Evolutionary conservation across 1,140 invertebrate species (phyloP), one percentile per base, ranked within the genome.

Genomic region (Tetramorium alpestre): DNA sequence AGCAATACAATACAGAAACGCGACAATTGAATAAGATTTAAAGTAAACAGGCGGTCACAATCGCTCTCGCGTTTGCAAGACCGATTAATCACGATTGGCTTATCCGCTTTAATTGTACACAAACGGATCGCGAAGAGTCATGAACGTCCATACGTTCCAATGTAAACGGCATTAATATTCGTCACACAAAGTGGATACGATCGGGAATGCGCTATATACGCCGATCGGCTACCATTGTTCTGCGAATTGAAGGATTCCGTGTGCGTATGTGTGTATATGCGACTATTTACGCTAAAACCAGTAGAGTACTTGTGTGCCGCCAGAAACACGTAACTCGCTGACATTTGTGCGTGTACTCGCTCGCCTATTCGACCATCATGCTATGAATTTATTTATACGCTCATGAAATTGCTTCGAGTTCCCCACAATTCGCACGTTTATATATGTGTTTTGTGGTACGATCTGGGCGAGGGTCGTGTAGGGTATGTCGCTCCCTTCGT

Each of bases 111-210:
- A 87, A 87, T 85, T 87, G 58, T 80, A 47, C 72, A 69, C 51
- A 87, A 69, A 64, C 67, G 64, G 47, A 82, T 87, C 77, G 80
- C 70, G 56, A 87, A 85, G 86, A 87, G 70, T 76, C 80, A 84
- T 58, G 81, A 85, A 85, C 44, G 69, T 84, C 38, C 86, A 56
- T 69, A 81, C n/a, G 77, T 73, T 67, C 69, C 49, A 85, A 84
- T 87, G 81, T 87, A 87, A 85, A 85, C 86, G 72, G 72, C 81
- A 87, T 87, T 87, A 87, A 87, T 87, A 87, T 87, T 87, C 86
- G 86, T 85, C 81, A 72, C 81, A 72, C 72, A 87, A 87, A 87
- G 86, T 87, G 86, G 72, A 77, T 87, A 87, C 64, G 81, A 77
- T 87, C 72, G 58, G 76, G 25, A 13, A 25, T 65, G 25, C 18